Percentiles rank a stretch among this genome's conserved stretches.
phyloP scores from a whole-genome alignment of 2,797 vertebrate species.

The Molothrus aeneus region DNA sequence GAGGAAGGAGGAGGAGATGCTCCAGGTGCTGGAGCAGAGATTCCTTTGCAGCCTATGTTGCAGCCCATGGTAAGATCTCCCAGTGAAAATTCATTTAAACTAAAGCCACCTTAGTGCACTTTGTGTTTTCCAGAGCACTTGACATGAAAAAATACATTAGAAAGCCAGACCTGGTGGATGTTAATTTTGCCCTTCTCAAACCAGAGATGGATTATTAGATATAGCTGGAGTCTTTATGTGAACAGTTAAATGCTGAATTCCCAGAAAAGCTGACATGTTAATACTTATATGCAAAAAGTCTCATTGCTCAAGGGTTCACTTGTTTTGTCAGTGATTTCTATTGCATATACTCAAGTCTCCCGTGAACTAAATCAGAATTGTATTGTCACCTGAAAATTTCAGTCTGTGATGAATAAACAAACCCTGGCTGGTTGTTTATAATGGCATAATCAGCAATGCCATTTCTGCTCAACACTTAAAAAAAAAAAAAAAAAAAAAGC shows the following conservation, averaged over 20 bases:
- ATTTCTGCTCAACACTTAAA: neutral
- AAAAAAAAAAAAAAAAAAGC: neutral
- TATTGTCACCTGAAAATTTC: slow-evolving; percentile 10
- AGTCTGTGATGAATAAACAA: neutral
- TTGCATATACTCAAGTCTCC: neutral
- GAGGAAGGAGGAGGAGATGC: neutral
- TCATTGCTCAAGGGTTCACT: slow-evolving; percentile 22
- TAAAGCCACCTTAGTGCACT: neutral
- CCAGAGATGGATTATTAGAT: slow-evolving; percentile 23
- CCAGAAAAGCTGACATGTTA: slow-evolving; percentile 11
- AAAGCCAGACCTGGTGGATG: neutral
- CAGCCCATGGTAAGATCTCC: neutral
- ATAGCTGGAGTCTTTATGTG: neutral
- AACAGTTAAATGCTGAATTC: slow-evolving; percentile 42
- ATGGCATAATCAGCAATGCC: neutral
- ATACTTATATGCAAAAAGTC: slow-evolving; percentile 1
- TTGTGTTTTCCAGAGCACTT: neutral
- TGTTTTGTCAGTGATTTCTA: slow-evolving; percentile 1
- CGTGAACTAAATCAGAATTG: neutral
- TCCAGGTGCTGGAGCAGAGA: neutral
- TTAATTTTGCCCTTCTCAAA: slow-evolving; percentile 37
- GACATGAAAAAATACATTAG: neutral
- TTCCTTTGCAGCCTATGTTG: neutral
- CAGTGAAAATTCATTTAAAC: neutral
- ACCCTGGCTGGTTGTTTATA: neutral